Percentiles rank a stretch among this genome's conserved stretches.
phyloP scores from a whole-genome alignment of 2,113 vertebrate species.

The Aspiorhynchus laticeps region DNA sequence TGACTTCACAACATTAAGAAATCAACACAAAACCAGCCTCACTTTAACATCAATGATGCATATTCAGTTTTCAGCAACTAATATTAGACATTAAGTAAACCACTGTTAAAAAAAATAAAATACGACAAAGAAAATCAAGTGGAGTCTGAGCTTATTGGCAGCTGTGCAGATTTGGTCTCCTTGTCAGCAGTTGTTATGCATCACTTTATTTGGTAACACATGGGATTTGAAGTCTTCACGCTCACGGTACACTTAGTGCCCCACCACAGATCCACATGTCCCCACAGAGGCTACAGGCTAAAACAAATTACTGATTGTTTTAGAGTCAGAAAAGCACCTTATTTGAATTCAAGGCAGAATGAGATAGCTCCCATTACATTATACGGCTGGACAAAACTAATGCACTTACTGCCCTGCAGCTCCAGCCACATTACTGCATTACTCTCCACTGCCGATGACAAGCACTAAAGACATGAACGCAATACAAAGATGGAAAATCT shows the following conservation, averaged over 20 bases:
- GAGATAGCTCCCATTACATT: conserved; percentile 46
- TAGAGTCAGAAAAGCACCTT: conserved; percentile 34
- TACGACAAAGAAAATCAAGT: background rate
- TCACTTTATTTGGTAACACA: conserved; percentile 14
- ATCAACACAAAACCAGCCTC: background rate
- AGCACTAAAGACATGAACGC: conserved; percentile 27
- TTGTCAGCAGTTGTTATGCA: conserved; percentile 9
- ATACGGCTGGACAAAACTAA: conserved; percentile 52
- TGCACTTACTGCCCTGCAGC: conserved; percentile 55
- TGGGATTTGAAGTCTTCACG: conserved; percentile 13
- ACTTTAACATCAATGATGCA: background rate
- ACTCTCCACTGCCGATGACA: conserved; percentile 37
- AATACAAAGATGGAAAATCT: conserved; percentile 18
- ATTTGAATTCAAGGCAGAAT: conserved; percentile 51
- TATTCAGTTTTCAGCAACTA: background rate
- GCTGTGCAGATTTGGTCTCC: conserved; percentile 10
- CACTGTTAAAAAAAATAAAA: background rate
- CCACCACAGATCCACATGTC: conserved; percentile 11
- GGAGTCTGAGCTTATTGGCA: background rate
- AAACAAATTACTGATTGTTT: conserved; percentile 7
- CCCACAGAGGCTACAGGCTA: conserved; percentile 1
- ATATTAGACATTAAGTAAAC: background rate
- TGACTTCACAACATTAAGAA: background rate
- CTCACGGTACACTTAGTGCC: background rate
- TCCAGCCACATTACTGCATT: conserved; percentile 44